Conservation (phyloP, 2,888 invertebrate genomes). For the Clistopyga incitator region DNA sequence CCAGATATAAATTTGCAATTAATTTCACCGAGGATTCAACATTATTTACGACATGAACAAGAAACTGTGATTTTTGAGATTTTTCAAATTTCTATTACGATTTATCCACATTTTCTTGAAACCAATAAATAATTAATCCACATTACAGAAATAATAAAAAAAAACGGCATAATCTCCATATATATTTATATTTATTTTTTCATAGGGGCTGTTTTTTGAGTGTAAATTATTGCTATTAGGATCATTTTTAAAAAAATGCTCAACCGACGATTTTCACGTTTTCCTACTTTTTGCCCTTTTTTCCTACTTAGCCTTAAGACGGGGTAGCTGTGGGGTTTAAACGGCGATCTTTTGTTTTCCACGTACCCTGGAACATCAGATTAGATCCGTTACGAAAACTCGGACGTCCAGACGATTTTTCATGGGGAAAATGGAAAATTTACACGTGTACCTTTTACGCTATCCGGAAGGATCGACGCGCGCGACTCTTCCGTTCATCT, state of each 20-base stretch:
- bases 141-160: no score
- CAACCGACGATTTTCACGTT: slow-evolving; percentile 7
- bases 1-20: no score
- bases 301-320: background rate
- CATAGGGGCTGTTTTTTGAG: background rate
- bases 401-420: slow-evolving; percentile 35
- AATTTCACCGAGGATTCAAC: no score
- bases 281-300: slow-evolving; percentile 20
- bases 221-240: background rate
- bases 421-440: slow-evolving; percentile 37
- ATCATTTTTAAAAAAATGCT: background rate
- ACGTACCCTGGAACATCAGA: slow-evolving; percentile 57
- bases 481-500: slow-evolving; percentile 54
- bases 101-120: no score
- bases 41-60: no score
- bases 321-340: background rate
- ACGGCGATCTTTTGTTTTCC: slow-evolving; percentile 29
- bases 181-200: no score
- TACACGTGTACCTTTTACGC: slow-evolving; percentile 49
- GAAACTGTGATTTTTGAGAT: no score
- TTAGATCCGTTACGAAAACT: slow-evolving; percentile 51
- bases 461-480: slow-evolving; percentile 56
- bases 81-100: no score
- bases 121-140: no score
- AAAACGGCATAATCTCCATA: no score